phyloP scores from a whole-genome alignment of 64 coral and sea anemone species.

The Pocillopora damicornis region DNA sequence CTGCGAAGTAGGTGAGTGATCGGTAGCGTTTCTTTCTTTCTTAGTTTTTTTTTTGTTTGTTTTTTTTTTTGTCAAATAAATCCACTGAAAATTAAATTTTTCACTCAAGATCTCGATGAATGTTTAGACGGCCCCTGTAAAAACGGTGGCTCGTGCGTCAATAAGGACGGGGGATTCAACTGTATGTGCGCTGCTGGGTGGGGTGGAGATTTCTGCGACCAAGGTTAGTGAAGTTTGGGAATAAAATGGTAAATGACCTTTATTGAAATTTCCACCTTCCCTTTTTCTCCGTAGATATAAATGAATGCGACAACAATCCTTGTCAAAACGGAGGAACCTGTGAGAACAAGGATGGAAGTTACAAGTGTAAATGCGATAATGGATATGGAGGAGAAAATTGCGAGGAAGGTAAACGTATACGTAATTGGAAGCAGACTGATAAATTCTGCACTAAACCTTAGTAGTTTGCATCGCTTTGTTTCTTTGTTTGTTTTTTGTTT shows the following conservation, averaged over 20 bases:
- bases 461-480: too few relatives aligned
- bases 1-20: background rate
- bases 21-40: too few relatives aligned
- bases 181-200: background rate
- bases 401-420: constrained; percentile 5
- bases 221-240: background rate
- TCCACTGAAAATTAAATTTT: too few relatives aligned
- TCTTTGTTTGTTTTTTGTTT: too few relatives aligned
- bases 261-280: too few relatives aligned
- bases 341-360: constrained; percentile 7
- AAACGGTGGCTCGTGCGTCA: background rate
- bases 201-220: background rate
- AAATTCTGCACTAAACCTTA: too few relatives aligned
- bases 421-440: too few relatives aligned
- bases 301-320: constrained; percentile 32
- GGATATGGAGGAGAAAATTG: constrained; percentile 31
- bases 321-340: constrained; percentile 30
- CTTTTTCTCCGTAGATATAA: too few relatives aligned
- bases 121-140: background rate
- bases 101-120: background rate
- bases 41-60: too few relatives aligned
- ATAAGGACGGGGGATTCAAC: background rate
- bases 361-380: constrained; percentile 1
- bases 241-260: too few relatives aligned
- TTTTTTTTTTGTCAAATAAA: too few relatives aligned